Percentiles rank a stretch among this genome's conserved stretches.
Evolutionary conservation across 1,140 invertebrate species (phyloP).

Genomic region (Diachasmimorpha longicaudata): DNA sequence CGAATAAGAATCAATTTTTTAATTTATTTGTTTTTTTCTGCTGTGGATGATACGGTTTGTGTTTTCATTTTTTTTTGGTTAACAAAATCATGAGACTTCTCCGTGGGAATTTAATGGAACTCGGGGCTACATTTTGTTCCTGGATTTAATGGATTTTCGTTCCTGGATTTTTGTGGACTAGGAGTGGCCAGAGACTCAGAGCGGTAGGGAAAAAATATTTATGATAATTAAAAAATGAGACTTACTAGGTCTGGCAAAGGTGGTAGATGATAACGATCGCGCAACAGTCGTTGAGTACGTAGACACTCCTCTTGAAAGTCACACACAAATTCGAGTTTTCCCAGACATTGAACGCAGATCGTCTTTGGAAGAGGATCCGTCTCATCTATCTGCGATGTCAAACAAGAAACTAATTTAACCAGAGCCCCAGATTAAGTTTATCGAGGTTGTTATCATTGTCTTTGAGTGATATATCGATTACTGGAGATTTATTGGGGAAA

Average conservation of each 20-base stretch:
- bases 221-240: constrained; percentile 25
- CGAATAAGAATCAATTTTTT: too few species aligned
- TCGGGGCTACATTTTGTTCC: too few species aligned
- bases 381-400: constrained; percentile 60
- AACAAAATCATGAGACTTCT: too few species aligned
- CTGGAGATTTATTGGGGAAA: not conserved
- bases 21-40: too few species aligned
- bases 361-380: constrained; percentile 59
- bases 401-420: constrained; percentile 40
- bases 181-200: constrained; percentile 13
- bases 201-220: constrained; percentile 45
- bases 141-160: too few species aligned
- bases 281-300: constrained; percentile 57
- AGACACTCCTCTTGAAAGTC: constrained; percentile 63
- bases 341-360: constrained; percentile 62
- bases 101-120: not conserved
- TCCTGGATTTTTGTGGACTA: not conserved
- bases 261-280: constrained; percentile 56
- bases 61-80: too few species aligned
- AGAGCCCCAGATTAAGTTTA: not conserved
- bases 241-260: constrained; percentile 56
- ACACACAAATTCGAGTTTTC: constrained; percentile 62
- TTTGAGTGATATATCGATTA: not conserved
- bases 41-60: too few species aligned
- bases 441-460: not conserved